phyloP scores from a whole-genome alignment of 2,113 vertebrate species.

The Coracopsis vasa region DNA sequence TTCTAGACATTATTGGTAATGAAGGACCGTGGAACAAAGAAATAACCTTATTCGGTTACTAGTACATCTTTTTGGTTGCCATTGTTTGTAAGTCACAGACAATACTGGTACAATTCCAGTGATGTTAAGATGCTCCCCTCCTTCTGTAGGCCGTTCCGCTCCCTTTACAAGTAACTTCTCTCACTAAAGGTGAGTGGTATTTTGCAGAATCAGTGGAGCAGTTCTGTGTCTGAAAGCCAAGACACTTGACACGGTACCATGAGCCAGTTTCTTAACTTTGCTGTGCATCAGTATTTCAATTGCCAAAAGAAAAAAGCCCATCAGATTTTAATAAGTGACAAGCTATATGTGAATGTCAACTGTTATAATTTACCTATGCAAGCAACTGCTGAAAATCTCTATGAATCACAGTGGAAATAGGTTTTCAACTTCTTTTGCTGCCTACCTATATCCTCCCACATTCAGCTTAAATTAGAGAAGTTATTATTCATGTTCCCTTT shows the following conservation, averaged over 20 bases:
- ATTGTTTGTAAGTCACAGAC: neutral
- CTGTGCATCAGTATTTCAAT: neutral
- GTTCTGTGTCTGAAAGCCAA: neutral
- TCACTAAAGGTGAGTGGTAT: neutral
- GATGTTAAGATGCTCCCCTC: neutral
- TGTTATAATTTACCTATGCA: slow-evolving; percentile 46
- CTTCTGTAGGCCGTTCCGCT: neutral
- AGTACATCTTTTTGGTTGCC: neutral
- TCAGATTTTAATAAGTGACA: slow-evolving; percentile 1
- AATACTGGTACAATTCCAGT: neutral
- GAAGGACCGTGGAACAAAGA: neutral
- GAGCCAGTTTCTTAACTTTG: neutral
- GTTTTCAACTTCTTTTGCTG: slow-evolving; percentile 37
- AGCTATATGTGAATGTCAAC: neutral
- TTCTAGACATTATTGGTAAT: neutral
- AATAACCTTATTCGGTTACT: neutral
- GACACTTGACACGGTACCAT: neutral
- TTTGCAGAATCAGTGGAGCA: neutral
- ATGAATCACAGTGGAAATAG: slow-evolving; percentile 48
- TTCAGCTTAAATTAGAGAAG: slow-evolving; percentile 58
- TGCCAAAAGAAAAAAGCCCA: neutral
- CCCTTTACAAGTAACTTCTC: neutral
- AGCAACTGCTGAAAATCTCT: slow-evolving; percentile 8
- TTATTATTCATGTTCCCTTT: slow-evolving; percentile 61
- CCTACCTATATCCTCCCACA: slow-evolving; percentile 65